These are phyloP conservation scores for Epiblema foenella DNA, from an alignment of 2,888 invertebrate species.

Conservation along the genomic window DNA sequence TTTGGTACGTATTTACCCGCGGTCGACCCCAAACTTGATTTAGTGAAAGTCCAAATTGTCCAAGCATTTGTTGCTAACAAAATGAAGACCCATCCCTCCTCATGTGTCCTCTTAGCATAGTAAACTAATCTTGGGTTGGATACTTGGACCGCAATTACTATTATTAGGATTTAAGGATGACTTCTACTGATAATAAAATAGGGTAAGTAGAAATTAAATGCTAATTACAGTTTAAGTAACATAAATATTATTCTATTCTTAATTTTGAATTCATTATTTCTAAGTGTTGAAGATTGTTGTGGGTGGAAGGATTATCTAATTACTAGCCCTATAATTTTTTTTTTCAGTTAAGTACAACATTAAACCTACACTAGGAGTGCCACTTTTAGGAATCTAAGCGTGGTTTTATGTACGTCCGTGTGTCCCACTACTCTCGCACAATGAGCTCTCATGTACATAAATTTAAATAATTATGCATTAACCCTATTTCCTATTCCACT, in stretches of 20 bases:
- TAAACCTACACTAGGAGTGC: too few species aligned
- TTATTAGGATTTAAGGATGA: neutral
- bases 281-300: neutral
- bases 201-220: neutral
- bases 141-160: slow-evolving; percentile 5
- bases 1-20: neutral
- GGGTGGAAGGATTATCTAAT: too few species aligned
- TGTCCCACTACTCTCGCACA: too few species aligned
- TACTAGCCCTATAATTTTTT: too few species aligned
- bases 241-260: too few species aligned
- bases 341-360: too few species aligned
- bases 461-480: too few species aligned
- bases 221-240: neutral
- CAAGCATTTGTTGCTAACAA: neutral
- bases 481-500: too few species aligned
- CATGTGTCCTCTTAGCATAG: neutral
- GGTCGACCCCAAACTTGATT: neutral
- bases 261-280: neutral
- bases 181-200: neutral
- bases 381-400: too few species aligned
- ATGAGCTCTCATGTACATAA: too few species aligned
- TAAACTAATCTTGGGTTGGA: neutral
- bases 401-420: too few species aligned
- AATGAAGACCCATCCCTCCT: neutral
- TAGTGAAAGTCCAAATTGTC: neutral